Evolutionary conservation across 2,113 vertebrate genomes (phyloP), one percentile per base, ranked within the genome.

Genomic region (Toxotes jaculatrix): DNA sequence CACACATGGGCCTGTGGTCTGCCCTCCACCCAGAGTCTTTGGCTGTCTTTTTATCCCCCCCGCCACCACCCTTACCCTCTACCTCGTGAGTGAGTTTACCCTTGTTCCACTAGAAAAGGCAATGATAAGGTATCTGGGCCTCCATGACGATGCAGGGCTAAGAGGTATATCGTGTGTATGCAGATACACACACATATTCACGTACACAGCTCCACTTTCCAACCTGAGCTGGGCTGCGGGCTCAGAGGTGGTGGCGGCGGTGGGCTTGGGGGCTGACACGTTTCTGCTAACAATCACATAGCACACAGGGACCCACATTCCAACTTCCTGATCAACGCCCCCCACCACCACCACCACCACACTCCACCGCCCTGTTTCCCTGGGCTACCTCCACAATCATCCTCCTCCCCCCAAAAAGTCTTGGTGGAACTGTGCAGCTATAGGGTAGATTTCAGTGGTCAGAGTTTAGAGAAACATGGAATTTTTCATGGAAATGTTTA

Each of bases 211-310:
- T 83, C 55, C 56, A 51, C 86, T 91, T 84, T 80, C 86, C 69
- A 84, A 71, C 86, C 74, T 63, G 91, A 79, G 73, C 63, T 62
- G 84, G 91, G 88, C 82, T 88, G 82, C 67, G 82, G 89, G 86
- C 88, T 87, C 87, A 80, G 89, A 90, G 85, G 77, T 76, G 88
- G 70, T 82, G 92, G 49, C 92, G 92, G 76, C 55, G 84, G 80
- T 80, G 60, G 61, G 92, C 93, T 94, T 94, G 92, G 95, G 93
- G 93, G 95, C 96, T 96, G 95, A 96, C 96, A 96, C 95, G 94
- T 95, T 96, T 97, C 97, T 99, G 97, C 97, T 95, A 98, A 98
- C 96, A 96, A 99, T 99, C 97, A 98, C 96, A 96, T 99, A 96
- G 98, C 98, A 98, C 97, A 96, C 94, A 87, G 89, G 85, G 78